A percentile compares a stretch with the other conserved stretches of the same genome.
Evolutionary conservation across 2,113 vertebrate genomes (phyloP).

Genomic region (Apeltes quadracus): DNA sequence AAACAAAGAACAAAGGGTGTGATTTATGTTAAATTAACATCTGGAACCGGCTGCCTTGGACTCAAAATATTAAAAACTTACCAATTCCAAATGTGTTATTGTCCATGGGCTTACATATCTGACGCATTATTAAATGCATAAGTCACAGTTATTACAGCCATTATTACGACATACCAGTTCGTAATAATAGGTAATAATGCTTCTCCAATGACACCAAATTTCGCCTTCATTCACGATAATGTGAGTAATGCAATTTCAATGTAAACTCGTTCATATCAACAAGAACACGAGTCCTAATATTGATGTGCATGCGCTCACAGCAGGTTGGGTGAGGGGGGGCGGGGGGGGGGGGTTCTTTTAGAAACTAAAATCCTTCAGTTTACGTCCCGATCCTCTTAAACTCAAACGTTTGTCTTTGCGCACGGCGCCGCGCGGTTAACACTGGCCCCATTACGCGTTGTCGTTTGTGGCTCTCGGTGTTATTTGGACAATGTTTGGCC

Average conservation of each 20-base stretch:
- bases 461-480: conserved; percentile 67
- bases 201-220: not conserved
- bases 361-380: not conserved
- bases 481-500: conserved; percentile 79
- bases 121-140: not conserved
- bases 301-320: not conserved
- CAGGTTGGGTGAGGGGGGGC: too few relatives aligned
- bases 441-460: conserved; percentile 74
- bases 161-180: too few relatives aligned
- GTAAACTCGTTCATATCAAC: not conserved
- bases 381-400: not conserved
- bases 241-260: not conserved
- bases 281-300: not conserved
- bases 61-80: too few relatives aligned
- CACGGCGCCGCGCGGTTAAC: conserved; percentile 67
- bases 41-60: too few relatives aligned
- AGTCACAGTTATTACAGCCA: not conserved
- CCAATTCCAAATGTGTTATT: not conserved
- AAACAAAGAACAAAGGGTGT: not conserved
- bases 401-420: conserved; percentile 50
- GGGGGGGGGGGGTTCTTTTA: not conserved
- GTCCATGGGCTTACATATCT: not conserved
- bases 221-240: not conserved
- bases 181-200: not conserved
- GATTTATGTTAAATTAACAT: too few relatives aligned